phyloP scores from a whole-genome alignment of 2,888 invertebrate genomes.

The Pheosia tremula region DNA sequence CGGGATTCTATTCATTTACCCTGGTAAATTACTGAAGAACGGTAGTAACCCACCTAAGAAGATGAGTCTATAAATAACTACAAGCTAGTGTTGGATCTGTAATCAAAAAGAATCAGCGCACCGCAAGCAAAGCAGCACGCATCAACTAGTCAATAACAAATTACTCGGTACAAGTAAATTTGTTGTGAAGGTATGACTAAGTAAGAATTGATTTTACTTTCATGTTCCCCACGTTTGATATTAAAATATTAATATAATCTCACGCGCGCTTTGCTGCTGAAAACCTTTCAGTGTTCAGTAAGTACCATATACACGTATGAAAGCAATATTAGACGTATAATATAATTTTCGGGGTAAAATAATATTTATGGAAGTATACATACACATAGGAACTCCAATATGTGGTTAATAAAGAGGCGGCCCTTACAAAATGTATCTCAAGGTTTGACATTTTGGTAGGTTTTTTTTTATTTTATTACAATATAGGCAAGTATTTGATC shows the following conservation, averaged over 20 bases:
- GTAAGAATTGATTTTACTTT: constrained; percentile 16
- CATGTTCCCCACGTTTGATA: constrained; percentile 9
- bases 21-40: no score
- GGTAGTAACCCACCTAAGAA: no score
- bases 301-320: not conserved
- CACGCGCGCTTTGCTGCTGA: constrained; percentile 10
- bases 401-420: not conserved
- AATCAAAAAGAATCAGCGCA: no score
- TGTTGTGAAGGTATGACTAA: constrained; percentile 8
- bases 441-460: no score
- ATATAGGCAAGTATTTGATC: no score
- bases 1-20: no score
- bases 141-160: constrained; percentile 7
- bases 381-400: not conserved
- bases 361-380: not conserved
- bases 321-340: not conserved
- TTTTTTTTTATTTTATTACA: no score
- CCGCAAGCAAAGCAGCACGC: not conserved
- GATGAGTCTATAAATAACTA: no score
- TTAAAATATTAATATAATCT: constrained; percentile 19
- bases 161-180: constrained; percentile 15
- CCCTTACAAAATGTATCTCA: no score
- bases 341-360: not conserved
- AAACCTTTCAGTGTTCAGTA: constrained; percentile 2
- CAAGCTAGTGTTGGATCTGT: no score